Evolutionary conservation across 1,140 invertebrate species (phyloP).

Genomic region (Berghia stephanieae): DNA sequence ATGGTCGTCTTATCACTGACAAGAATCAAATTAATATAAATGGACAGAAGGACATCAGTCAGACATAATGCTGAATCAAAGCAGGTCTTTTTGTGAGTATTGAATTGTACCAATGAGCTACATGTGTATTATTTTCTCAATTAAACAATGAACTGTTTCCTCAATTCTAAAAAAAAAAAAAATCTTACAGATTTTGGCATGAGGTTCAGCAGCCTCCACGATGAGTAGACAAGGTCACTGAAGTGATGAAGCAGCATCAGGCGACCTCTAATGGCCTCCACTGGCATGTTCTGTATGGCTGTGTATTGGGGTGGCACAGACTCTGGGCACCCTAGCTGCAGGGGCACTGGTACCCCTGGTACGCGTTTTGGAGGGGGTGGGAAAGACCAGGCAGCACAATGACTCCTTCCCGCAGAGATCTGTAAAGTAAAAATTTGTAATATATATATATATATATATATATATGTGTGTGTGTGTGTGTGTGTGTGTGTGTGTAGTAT

Average conservation of each 20-base stretch:
- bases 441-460: neutral
- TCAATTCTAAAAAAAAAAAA: neutral
- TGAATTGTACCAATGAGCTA: too few relatives aligned
- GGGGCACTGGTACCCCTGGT: conserved; percentile 68
- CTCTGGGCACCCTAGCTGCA: conserved; percentile 71
- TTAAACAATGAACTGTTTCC: neutral
- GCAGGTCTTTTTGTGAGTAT: neutral
- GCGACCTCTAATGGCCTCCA: conserved; percentile 70
- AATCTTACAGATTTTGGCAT: conserved; percentile 44
- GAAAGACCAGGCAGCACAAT: conserved; percentile 76
- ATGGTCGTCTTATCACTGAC: too few relatives aligned
- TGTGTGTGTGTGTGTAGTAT: too few relatives aligned
- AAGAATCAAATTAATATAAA: too few relatives aligned
- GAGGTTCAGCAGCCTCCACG: conserved; percentile 74
- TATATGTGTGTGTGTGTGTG: neutral
- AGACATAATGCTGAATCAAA: neutral
- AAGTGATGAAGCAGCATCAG: conserved; percentile 74
- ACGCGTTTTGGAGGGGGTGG: conserved; percentile 67
- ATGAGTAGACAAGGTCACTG: conserved; percentile 74
- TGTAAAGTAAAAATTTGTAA: conserved; percentile 39
- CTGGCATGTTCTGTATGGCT: conserved; percentile 69
- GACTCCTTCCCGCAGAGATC: conserved; percentile 74
- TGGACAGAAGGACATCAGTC: too few relatives aligned
- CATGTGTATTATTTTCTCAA: too few relatives aligned
- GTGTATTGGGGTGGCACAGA: conserved; percentile 73